Base-by-base conservation (phyloP, 1,140 invertebrate genomes). In the Lineus longissimus region DNA sequence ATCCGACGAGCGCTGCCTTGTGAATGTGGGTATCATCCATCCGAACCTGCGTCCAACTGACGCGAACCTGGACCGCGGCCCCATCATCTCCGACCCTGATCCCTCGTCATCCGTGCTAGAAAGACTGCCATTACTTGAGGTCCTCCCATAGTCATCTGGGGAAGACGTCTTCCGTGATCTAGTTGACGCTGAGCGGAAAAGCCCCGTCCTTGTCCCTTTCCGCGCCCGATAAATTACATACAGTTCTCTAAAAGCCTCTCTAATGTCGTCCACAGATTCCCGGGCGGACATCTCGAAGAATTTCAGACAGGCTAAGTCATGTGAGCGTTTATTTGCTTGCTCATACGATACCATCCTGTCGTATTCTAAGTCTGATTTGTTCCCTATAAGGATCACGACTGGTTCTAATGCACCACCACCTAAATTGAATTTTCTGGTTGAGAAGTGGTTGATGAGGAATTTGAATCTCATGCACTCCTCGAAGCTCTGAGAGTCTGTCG, bases 331-430 rank as follows among this genome's bases (percentile, higher is more conserved):
- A 63, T 87, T 86, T 0, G 89, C 92, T 81, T 94, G 92, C 70
- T 94, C 91, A 11, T 86, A 86, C 72, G 88, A 91, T 61, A 95
- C 91, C 86, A 94, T 90, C 70, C 92, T 83, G 47, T 94, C 81
- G 80, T 94, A 91, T 41, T 93, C 89, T 89, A 95, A 91, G 73
- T 95, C 92, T 11, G 87, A 89, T 82, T 95, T 95, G 74, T 94
- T 94, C 25, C 88, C 92, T 13, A 91, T 89, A 59, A 91, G 76
- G n/a, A 91, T 87, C 2, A 92, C 83, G 6, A 36, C 33, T 4
- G 33, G 33, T 15, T 36, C 33, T 15, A 36, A 15, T 55, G 81
- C 80, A 41, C 87, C 84, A 86, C 88, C 84, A 74, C 85, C 85
- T 36, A 70, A 72, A 15, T 36, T 36, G 33, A 75, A 80, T 70